Conservation (phyloP, 2,888 invertebrate genomes). For the Xylophagus ater region DNA sequence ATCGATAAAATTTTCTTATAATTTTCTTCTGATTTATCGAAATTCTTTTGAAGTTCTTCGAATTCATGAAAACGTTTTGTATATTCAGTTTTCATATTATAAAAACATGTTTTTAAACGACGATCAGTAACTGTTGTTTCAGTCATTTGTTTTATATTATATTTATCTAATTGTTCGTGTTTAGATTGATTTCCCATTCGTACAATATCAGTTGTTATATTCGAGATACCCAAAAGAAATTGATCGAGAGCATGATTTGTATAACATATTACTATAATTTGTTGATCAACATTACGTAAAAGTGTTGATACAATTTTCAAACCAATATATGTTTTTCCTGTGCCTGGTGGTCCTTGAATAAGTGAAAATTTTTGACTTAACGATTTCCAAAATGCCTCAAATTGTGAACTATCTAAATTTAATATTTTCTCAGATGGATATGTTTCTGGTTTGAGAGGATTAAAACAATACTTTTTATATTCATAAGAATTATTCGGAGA, state of each 20-base stretch:
- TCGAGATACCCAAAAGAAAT: constrained; percentile 59
- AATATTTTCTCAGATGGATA: constrained; percentile 43
- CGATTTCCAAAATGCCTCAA: constrained; percentile 53
- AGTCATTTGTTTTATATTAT: constrained; percentile 35
- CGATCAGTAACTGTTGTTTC: constrained; percentile 18
- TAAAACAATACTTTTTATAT: constrained; percentile 22
- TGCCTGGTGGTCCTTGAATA: constrained; percentile 82
- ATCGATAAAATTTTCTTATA: constrained; percentile 25
- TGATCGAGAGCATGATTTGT: constrained; percentile 84
- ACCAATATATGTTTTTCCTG: constrained; percentile 75
- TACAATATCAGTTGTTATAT: constrained; percentile 48
- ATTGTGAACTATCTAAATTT: constrained; percentile 55
- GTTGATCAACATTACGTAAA: constrained; percentile 47
- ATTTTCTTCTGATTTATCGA: constrained; percentile 30
- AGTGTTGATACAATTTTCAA: constrained; percentile 60
- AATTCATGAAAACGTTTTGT: constrained; percentile 27
- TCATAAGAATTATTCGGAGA: constrained; percentile 17
- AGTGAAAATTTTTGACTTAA: constrained; percentile 60
- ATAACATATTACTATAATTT: constrained; percentile 65
- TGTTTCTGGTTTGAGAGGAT: constrained; percentile 19
- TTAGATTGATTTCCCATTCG: constrained; percentile 61
- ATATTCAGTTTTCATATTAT: constrained; percentile 27
- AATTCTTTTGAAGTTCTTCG: constrained; percentile 26
- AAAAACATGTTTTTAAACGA: constrained; percentile 27
- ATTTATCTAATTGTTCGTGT: constrained; percentile 44